phyloP scores from a whole-genome alignment of 2,888 invertebrate genomes.

The Tenthredo scrophulariae region DNA sequence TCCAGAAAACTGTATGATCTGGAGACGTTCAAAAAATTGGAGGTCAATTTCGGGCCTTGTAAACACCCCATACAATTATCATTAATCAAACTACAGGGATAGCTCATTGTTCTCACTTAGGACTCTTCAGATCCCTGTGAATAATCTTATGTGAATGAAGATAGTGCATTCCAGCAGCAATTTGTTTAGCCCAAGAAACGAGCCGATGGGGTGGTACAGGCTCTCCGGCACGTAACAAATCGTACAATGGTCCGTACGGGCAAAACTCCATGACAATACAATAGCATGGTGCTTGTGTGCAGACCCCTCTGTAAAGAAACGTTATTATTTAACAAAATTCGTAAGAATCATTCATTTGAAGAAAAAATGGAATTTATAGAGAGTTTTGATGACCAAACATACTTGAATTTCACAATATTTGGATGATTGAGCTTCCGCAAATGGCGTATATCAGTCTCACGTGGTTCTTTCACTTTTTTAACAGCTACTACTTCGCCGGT shows the following conservation, averaged over 20 bases:
- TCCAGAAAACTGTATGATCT: not conserved
- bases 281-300: slow-evolving; percentile 93
- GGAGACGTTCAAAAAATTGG: not conserved
- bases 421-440: slow-evolving; percentile 95
- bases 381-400: slow-evolving; percentile 64
- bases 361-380: not conserved
- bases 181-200: slow-evolving; percentile 96
- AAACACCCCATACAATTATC: not conserved
- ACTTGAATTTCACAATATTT: slow-evolving; percentile 95
- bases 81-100: not conserved
- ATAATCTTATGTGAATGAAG: slow-evolving; percentile 98
- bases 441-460: slow-evolving; percentile 96
- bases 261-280: slow-evolving; percentile 99
- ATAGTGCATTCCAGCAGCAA: slow-evolving; percentile 98
- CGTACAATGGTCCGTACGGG: slow-evolving; percentile 95
- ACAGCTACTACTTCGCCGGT: slow-evolving; percentile 94
- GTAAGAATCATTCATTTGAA: not conserved
- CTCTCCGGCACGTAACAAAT: slow-evolving; percentile 91
- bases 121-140: slow-evolving; percentile 98
- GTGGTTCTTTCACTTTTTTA: slow-evolving; percentile 95
- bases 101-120: slow-evolving; percentile 89
- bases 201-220: slow-evolving; percentile 92
- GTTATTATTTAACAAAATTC: not conserved
- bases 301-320: slow-evolving; percentile 88
- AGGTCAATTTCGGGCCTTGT: not conserved